phyloP scores from a whole-genome alignment of 2,797 vertebrate species.

The Tapera naevia region DNA sequence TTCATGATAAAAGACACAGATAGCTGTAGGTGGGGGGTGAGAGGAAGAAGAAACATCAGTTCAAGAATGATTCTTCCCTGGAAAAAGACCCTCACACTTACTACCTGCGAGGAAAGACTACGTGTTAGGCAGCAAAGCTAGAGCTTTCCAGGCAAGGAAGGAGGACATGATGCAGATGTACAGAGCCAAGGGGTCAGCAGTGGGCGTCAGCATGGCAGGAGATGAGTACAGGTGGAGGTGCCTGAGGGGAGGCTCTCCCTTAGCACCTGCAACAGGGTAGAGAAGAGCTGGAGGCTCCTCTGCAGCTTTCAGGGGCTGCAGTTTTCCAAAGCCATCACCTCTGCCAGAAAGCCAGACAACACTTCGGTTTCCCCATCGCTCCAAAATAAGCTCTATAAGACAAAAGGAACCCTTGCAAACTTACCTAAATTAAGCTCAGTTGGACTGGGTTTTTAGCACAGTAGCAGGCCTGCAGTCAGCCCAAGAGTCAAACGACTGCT shows the following conservation, averaged over 20 bases:
- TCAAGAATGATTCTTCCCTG: neutral
- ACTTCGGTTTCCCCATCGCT: neutral
- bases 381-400: neutral
- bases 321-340: neutral
- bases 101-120: neutral
- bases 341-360: neutral
- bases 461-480: neutral
- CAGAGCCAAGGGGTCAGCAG: neutral
- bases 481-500: neutral
- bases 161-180: neutral
- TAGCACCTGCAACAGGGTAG: fast-evolving
- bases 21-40: neutral
- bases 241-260: neutral
- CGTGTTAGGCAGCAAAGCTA: neutral
- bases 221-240: neutral
- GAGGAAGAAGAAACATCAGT: neutral
- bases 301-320: neutral
- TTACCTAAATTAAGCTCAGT: neutral
- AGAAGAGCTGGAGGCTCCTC: neutral
- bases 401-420: neutral
- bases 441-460: neutral
- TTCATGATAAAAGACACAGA: neutral
- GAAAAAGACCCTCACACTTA: neutral
- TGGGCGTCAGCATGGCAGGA: neutral
- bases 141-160: neutral